Evolutionary conservation across 2,797 vertebrate genomes (phyloP), one percentile per base, ranked within the genome.

Genomic region (Chloroceryle inda): DNA sequence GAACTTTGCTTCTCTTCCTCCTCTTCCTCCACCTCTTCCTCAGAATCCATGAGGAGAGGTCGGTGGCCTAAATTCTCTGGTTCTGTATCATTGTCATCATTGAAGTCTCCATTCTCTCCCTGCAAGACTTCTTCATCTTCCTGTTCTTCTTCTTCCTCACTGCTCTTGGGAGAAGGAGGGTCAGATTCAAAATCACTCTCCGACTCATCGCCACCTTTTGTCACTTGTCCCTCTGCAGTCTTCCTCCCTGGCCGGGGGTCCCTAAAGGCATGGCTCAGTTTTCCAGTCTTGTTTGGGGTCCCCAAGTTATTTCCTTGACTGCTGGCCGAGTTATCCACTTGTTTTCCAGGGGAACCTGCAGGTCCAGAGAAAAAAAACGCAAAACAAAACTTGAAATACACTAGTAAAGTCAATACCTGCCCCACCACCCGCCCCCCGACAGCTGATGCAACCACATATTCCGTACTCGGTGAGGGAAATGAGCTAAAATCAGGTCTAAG

Each of bases 131-230:
- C 99, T 4, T 99, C 99, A 37, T 99, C 99, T 37, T 99, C 99
- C 18, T 95, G 98, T 14, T 98, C 98, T 26, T 99, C 98, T 8
- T 99, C 99, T 35, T 99, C 99, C 92, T 99, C 99, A 2, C 99
- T 99, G 97, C 99, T 99, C 96, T 99, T 99, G 0, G 99, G 99
- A 33, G 99, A 99, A 23, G 99, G 99, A 16, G 99, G 99, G 82
- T 99, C 99, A 0, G 99, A 99, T 83, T 99, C 99, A 38, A 99
- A 99, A 92, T 99, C 99, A 42, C 99, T 99, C 92, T 99, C 99
- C 0, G 99, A 99, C 38, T 99, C 99, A 3, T 99, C 98, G 0
- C 96, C 97, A 5, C 97, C 86, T 96, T 97, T 98, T 11, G 95
- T 95, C 81, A 72, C 4, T 1, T 93, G 97, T 50, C 89, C 93